Evolutionary conservation across 1,140 invertebrate genomes (phyloP), one percentile per base, ranked within the genome.

Genomic region (Drosophila sp.): DNA sequence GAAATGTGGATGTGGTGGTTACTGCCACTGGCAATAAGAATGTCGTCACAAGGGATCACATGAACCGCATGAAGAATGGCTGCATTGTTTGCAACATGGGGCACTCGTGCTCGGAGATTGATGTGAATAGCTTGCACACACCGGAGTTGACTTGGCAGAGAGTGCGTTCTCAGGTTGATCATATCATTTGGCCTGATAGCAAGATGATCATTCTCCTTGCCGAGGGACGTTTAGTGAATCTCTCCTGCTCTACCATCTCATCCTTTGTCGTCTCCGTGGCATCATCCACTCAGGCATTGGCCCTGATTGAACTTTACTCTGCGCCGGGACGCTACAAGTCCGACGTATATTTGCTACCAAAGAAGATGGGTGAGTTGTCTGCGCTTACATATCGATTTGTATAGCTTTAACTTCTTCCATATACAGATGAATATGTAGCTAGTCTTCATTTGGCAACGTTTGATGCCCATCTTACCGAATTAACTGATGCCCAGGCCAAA

Each of bases 51-150:
- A 93, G 98, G 5, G 97, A 98, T 72, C 97, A 98, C 86, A 97
- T 99, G 96, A 97, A 99, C 92, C 95, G 97, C 77, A 97, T 99
- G 96, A 98, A 98, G 93, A 98, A 97, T 91, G 98, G 97, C 27
- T 98, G 97, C 90, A 97, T 99, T 59, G 95, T 99, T 0, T 99
- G 98, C 92, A 99, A 99, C 93, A 99, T 99, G 97, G 98, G 98
- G 0, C 98, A 99, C 93, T 98, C 97, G 45, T 98, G 98, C 92
- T 99, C 97, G 6, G 98, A 99, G 94, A 98, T 99, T 70, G 98
- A 99, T 93, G 97, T 99, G 78, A 97, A 97, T 92, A 97, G 97
- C 91, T 93, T 99, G 69, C 93, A 97, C 54, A 98, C 97, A n/a
- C 97, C 97, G 0, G 98, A 99, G 89, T 92, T 99, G 64, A 97